phyloP scores from a whole-genome alignment of 2,113 vertebrate species.

The Prunella himalayana region DNA sequence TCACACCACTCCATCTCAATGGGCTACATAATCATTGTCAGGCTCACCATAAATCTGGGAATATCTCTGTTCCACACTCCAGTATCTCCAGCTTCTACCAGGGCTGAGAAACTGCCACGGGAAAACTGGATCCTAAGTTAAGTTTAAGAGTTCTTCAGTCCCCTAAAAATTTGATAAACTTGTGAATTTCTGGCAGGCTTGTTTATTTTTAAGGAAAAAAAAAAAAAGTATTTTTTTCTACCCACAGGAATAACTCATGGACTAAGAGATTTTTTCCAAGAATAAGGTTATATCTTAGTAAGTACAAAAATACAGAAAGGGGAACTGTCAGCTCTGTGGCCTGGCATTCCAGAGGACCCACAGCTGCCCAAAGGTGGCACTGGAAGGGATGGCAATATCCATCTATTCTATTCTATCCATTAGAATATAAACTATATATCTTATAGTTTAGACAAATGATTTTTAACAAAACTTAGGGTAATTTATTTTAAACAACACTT shows the following conservation, averaged over 20 bases:
- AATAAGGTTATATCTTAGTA: neutral
- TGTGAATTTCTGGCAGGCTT: neutral
- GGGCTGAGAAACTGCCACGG: neutral
- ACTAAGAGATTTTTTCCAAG: neutral
- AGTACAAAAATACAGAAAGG: neutral
- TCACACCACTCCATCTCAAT: constrained; percentile 44
- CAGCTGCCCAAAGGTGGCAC: neutral
- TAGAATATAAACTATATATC: neutral
- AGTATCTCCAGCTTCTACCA: neutral
- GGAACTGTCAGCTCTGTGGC: neutral
- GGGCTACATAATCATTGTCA: constrained; percentile 56
- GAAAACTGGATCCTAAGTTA: neutral
- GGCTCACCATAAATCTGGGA: neutral
- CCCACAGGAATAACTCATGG: neutral
- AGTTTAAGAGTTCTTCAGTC: neutral
- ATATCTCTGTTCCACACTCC: neutral
- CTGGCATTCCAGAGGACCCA: neutral
- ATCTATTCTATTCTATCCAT: neutral
- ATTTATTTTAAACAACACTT: neutral
- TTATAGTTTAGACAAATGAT: neutral
- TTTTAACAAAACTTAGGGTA: neutral
- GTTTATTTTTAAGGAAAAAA: neutral
- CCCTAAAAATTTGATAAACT: neutral
- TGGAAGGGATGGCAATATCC: neutral
- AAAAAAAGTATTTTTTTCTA: neutral